A percentile compares a stretch with the other conserved stretches of the same genome.
Conservation (phyloP, 2,797 vertebrate genomes). For the Sebastes wilsoni region DNA sequence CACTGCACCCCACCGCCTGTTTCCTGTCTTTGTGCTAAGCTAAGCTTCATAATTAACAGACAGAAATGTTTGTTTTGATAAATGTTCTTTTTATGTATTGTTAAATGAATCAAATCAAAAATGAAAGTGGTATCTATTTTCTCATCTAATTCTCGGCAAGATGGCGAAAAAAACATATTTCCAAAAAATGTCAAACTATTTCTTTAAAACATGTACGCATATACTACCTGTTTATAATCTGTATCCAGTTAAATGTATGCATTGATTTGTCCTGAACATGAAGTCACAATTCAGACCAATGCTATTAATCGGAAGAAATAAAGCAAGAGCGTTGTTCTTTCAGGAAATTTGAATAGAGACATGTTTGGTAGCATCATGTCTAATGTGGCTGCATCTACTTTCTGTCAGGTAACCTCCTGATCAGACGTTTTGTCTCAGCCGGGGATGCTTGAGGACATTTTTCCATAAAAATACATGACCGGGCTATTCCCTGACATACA, state of each 20-base stretch:
- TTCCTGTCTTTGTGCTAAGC: no score
- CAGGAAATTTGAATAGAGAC: not conserved
- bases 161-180: not conserved
- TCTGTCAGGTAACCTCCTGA: not conserved
- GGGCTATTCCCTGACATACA: not conserved
- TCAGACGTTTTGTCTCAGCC: not conserved
- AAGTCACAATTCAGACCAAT: not conserved
- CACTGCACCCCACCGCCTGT: no score
- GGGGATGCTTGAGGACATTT: constrained; percentile 2
- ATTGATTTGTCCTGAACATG: not conserved
- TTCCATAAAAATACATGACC: constrained; percentile 12
- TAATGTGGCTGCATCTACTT: constrained; percentile 14
- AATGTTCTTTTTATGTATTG: no score
- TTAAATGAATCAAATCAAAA: no score
- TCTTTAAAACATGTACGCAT: not conserved
- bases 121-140: no score
- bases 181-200: not conserved
- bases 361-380: not conserved
- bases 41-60: no score
- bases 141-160: no score
- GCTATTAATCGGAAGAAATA: not conserved
- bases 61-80: no score
- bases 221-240: not conserved
- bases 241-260: not conserved
- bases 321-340: not conserved